Evolutionary conservation across 2,797 vertebrate genomes (phyloP), one percentile per base, ranked within the genome.

Genomic region (Cyclura pinguis): DNA sequence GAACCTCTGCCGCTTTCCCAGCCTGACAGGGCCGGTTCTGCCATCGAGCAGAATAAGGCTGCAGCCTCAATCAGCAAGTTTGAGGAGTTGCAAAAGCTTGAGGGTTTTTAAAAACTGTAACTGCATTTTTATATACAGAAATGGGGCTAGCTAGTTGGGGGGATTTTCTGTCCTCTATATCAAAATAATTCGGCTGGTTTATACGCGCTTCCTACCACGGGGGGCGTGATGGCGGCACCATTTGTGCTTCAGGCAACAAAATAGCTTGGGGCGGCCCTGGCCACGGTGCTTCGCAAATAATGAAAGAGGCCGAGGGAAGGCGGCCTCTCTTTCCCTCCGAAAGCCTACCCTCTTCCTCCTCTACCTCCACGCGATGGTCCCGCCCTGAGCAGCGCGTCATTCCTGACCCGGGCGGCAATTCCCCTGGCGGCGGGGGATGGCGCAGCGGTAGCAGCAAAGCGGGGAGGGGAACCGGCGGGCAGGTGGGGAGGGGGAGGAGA

Each of bases 391-490:
- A 52, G 24, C 1, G 7, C 3, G 32, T n/a, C 20, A 27, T 32
- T 16, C 24, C 27, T 38, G 67, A 12, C 32, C 22, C 35, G 32
- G 80, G 62, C 18, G 3, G 59, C 74, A 18, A 29, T 18, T 2
- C 24, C 38, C 52, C 72, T 14, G 6, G 20, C 42, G 74, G 59
- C 47, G 35, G 27, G 35, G 20, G 42, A 47, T 32, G 87, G 29
- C 42, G 13, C 52, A 47, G 80, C 50, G 50, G 85, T 24, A 42
- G 59, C 88, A 90, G 88, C 94, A 92, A 92, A 94, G 93, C 92
- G 92, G 94, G 96, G 91, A 94, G 91, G 94, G 88, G 87, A 91
- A 93, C 76, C 52, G 32, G 27, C 55, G 64, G 86, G 52, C 78
- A 78, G 91, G 90, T 92, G 93, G 90, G 88, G 82, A 76, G 92